Evolutionary conservation across 2,113 vertebrate species (phyloP), one percentile per base, ranked within the genome.

Genomic region (Dendrocopos noguchii): DNA sequence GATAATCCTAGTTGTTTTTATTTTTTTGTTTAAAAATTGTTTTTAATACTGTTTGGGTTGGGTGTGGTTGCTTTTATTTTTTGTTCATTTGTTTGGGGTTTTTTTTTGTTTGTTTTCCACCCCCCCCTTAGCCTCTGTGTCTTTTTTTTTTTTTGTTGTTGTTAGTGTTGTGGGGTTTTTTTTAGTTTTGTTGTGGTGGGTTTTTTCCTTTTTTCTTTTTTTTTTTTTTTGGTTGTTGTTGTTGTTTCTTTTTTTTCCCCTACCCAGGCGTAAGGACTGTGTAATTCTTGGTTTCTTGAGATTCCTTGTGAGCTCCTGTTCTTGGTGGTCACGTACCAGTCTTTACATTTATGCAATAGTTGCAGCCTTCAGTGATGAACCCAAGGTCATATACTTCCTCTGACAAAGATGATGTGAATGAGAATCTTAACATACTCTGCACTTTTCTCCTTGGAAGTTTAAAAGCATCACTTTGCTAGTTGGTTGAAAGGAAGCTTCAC

Each of bases 1-100:
- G 97, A 29, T 79, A 79, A 94, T 87, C 97, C 97, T 97, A 85
- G 97, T 70, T 60, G n/a, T 44, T 16, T 71, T 18, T 39, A 39
- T 39, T 71, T 57, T 29, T 67, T 60, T 44, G 31, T 29, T 25
- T 47, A 44, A 44, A 15, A 44, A 15, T 47, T 24, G 28, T 20
- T 68, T n/a, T 44, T 44, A 47, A 50, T 50, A 50, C 47, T 50
- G 20, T 50, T 50, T 50, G 47, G 47, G 21, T 50, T 50, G 21
- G 47, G 20, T 50, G 20, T 20, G 19, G 21, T 50, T 50, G 47
- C 12, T 50, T 50, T 20, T 50, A 21, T 21, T 22, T 50, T 50
- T 50, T 21, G 22, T 7, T 44, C 73, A 63, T 80, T 80, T 73
- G 4, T 47, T 77, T 56, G 9, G 39, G 53, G 47, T 66, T 59